Percentiles rank a stretch among this genome's conserved stretches.
Conservation (phyloP, 2,888 invertebrate species). For the Drosophila suboccidentalis region DNA sequence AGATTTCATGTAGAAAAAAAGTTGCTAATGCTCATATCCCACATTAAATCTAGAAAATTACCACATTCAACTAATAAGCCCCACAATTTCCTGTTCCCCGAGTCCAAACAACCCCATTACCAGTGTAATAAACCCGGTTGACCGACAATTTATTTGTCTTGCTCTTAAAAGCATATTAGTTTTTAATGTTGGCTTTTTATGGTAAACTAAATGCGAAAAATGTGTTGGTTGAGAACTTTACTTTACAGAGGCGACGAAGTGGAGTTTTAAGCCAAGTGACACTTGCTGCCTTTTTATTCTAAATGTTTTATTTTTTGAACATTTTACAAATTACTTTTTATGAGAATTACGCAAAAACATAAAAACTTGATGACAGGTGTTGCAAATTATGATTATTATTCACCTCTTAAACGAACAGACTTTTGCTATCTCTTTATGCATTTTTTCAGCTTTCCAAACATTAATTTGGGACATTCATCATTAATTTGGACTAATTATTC, state of each 20-base stretch:
- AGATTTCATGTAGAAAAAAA: not conserved
- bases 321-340: constrained; percentile 73
- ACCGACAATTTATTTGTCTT: constrained; percentile 6
- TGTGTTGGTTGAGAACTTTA: constrained; percentile 35
- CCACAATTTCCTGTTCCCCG: not conserved
- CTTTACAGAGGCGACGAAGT: too few species aligned
- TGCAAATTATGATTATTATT: constrained; percentile 76
- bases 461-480: too few species aligned
- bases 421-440: too few species aligned
- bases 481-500: too few species aligned
- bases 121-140: constrained; percentile 3
- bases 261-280: constrained; percentile 37
- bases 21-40: constrained; percentile 6
- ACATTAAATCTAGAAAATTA: constrained; percentile 17
- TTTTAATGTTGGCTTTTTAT: constrained; percentile 48
- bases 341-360: constrained; percentile 55
- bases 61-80: constrained; percentile 13
- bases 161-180: constrained; percentile 37
- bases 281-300: constrained; percentile 50
- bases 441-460: too few species aligned
- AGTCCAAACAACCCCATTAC: constrained; percentile 6
- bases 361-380: constrained; percentile 67
- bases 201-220: constrained; percentile 66
- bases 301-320: constrained; percentile 70
- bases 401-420: too few species aligned